Conservation (phyloP, 2,888 invertebrate genomes). For the Nymphalis urticae region DNA sequence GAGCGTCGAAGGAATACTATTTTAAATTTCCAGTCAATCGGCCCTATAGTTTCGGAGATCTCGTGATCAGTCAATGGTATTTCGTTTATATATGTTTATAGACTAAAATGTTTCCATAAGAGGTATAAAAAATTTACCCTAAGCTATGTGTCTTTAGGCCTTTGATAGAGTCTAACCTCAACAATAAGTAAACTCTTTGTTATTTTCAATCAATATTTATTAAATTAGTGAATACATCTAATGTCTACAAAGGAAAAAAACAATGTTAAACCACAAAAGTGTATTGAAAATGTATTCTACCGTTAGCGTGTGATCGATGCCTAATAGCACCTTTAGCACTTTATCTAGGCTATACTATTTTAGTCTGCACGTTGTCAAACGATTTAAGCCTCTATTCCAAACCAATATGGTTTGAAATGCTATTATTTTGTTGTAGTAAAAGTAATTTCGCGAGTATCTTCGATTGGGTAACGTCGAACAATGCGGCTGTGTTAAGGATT, state of each 20-base stretch:
- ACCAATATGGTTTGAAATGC: conserved; percentile 5
- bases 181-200: not conserved
- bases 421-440: conserved; percentile 31
- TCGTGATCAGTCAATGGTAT: too few relatives aligned
- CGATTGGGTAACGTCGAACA: conserved; percentile 43
- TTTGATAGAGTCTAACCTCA: not conserved
- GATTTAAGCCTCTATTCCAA: conserved; percentile 6
- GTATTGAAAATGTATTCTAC: conserved; percentile 2
- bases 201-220: not conserved
- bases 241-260: not conserved
- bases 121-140: too few relatives aligned
- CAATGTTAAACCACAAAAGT: conserved; percentile 8
- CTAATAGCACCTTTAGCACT: conserved; percentile 30
- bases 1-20: too few relatives aligned
- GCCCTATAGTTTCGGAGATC: too few relatives aligned
- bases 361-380: not conserved
- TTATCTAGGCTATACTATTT: conserved; percentile 25
- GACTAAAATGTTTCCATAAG: too few relatives aligned
- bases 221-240: not conserved
- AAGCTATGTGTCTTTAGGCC: too few relatives aligned
- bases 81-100: too few relatives aligned
- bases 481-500: conserved; percentile 37
- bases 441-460: conserved; percentile 40
- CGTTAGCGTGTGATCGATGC: conserved; percentile 24
- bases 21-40: too few relatives aligned